Conservation (phyloP, 2,797 vertebrate genomes). For the Toxotes lorentzi region DNA sequence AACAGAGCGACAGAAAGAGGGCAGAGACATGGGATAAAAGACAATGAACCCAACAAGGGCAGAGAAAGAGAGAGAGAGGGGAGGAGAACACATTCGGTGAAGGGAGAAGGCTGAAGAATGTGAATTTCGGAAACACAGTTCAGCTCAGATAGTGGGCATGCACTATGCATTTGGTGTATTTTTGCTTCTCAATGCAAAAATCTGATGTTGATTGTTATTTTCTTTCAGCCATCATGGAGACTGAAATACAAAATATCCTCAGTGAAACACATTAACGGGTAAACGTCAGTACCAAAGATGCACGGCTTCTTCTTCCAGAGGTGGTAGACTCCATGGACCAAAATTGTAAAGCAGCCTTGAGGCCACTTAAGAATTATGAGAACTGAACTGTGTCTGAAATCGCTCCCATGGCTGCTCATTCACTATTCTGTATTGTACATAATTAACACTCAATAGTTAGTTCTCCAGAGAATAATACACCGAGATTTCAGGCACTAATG, state of each 20-base stretch:
- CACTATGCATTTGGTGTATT: background rate
- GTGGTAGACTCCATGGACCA: background rate
- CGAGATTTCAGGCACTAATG: background rate
- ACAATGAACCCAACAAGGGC: slow-evolving; percentile 37
- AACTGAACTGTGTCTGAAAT: background rate
- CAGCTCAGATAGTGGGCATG: background rate
- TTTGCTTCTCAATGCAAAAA: background rate
- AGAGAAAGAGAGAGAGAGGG: background rate
- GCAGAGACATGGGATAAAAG: slow-evolving; percentile 46
- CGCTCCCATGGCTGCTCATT: background rate
- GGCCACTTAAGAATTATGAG: background rate
- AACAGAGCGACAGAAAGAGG: slow-evolving; percentile 64
- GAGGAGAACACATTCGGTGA: background rate
- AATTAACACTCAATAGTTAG: background rate
- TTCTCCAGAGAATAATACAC: background rate
- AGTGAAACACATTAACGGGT: no score
- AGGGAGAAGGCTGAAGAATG: background rate
- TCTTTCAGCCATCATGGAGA: background rate
- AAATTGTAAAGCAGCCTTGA: slow-evolving; percentile 5
- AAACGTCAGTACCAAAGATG: background rate
- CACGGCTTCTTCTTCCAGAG: background rate
- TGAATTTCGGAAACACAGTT: slow-evolving; percentile 4
- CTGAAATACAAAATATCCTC: background rate
- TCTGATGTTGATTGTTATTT: background rate
- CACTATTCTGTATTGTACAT: background rate